phyloP scores from a whole-genome alignment of 2,113 vertebrate genomes.

The Tragelaphus strepsiceros region DNA sequence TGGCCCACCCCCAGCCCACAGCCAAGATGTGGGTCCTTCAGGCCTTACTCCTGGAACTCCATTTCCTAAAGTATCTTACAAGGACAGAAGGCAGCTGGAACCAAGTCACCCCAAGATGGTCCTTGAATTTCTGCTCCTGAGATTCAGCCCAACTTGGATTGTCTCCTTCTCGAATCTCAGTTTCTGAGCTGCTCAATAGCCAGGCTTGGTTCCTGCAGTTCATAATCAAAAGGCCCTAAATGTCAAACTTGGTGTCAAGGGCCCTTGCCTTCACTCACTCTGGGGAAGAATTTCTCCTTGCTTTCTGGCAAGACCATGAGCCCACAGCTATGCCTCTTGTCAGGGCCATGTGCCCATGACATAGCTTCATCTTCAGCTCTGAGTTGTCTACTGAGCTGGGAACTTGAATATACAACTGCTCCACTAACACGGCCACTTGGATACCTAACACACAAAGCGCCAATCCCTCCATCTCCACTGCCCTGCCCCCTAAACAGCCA shows the following conservation, averaged over 20 bases:
- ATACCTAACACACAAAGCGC: fast-evolving
- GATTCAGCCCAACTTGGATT: neutral
- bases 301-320: neutral
- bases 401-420: neutral
- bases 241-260: neutral
- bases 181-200: neutral
- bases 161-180: neutral
- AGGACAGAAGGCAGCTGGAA: neutral
- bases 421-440: fast-evolving
- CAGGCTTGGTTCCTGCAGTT: neutral
- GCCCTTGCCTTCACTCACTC: neutral
- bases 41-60: neutral
- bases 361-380: neutral
- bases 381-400: neutral
- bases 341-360: neutral
- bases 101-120: neutral
- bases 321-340: neutral
- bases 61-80: neutral
- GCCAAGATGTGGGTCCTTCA: neutral
- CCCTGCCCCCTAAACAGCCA: neutral
- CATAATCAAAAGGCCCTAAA: neutral
- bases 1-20: too few relatives aligned
- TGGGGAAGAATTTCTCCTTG: neutral
- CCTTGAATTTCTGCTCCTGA: neutral
- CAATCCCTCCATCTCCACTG: fast-evolving